Percentiles rank a stretch among this genome's conserved stretches.
Conservation (phyloP, 2,797 vertebrate species). For the Pitangus sulphuratus region DNA sequence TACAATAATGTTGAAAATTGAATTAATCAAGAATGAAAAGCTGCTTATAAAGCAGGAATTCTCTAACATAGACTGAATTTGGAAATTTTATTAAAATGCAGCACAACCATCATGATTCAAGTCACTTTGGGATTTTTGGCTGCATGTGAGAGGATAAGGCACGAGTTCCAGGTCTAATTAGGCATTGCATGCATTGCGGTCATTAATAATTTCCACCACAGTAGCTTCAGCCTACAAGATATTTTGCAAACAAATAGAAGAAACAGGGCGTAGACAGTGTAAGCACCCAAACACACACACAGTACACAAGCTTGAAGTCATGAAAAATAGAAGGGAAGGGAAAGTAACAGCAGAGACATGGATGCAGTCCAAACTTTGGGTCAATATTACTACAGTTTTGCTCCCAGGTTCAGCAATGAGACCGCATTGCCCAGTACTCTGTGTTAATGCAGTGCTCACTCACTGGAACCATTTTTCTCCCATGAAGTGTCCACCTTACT, state of each 20-base stretch:
- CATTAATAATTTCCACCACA: slow-evolving; percentile 36
- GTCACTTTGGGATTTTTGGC: neutral
- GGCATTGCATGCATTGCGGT: neutral
- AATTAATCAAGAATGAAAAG: neutral
- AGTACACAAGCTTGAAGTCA: neutral
- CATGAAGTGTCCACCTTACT: neutral
- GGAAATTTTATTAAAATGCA: neutral
- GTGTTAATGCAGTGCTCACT: neutral
- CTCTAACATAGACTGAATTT: neutral
- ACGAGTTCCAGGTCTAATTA: neutral
- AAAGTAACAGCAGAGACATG: neutral
- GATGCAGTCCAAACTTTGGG: neutral
- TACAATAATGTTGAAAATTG: neutral
- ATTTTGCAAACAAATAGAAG: slow-evolving; percentile 30
- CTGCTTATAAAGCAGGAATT: neutral
- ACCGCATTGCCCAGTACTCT: neutral
- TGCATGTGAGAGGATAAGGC: neutral
- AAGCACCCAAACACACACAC: neutral
- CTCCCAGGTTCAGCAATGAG: neutral
- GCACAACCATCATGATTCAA: neutral
- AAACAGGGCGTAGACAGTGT: neutral
- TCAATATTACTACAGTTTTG: neutral
- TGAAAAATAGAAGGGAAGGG: neutral
- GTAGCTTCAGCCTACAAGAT: neutral
- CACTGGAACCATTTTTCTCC: neutral